Evolutionary conservation across 2,113 vertebrate genomes (phyloP), one percentile per base, ranked within the genome.

Genomic region (Poecilia latipinna): DNA sequence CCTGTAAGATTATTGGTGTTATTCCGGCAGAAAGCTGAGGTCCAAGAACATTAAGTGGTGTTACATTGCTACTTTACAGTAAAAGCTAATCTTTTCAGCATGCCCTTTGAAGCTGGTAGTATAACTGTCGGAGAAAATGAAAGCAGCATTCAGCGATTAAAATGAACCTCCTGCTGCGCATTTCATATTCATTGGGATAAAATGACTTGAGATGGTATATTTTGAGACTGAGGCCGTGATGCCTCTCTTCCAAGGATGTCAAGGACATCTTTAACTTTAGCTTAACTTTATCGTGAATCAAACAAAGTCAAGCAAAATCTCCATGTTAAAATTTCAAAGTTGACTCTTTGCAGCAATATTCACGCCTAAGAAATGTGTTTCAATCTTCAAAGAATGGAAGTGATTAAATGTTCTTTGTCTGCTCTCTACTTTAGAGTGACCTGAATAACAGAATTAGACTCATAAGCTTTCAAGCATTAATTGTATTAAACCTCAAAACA

Each of bases 151-250:
- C 64, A 68, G 17, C 48, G 17, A 13, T 39, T 72, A 24, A 51
- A 64, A 73, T 64, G 24, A 8, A 26, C 51, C 22, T 28, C 63
- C 0, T 64, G 19, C 19, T 68, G 71, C 71, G 15, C n/a, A 39
- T 74, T 71, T 29, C 57, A 68, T 28, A 63, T 29, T 64, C 62
- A 42, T 32, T 10, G 10, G 19, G 7, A 13, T 76, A 17, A 75
- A 63, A 71, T 64, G 24, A 69, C 57, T 74, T 77, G 63, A 66
- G 79, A 70, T 33, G 0, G 19, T 51, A n/a, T 77, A 65, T 61
- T 39, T 70, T 26, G 62, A 68, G 32, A 32, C 31, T 61, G 54
- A 78, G 76, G 69, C 51, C 44, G 5, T 33, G 65, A 8, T 64
- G 12, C 67, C 51, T 65, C 63, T 15, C 68, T 63, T 4, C 68